Evolutionary conservation across 2,888 invertebrate species (phyloP).

Genomic region (Apamea crenata): DNA sequence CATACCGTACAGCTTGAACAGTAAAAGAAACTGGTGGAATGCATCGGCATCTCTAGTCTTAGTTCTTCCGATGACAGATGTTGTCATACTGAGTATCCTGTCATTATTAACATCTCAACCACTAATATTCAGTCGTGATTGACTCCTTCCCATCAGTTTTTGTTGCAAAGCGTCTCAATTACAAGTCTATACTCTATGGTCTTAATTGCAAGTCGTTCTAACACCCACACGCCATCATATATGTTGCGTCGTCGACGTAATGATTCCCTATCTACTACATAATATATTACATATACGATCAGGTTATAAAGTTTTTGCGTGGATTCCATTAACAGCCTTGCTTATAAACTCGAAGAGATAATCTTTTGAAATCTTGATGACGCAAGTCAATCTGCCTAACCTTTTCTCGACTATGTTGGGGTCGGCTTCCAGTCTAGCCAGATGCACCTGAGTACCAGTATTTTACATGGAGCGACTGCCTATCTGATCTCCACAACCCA

Average conservation of each 20-base stretch:
- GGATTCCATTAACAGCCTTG: conserved; percentile 34
- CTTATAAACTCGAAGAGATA: not conserved
- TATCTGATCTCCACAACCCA: no score
- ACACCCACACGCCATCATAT: conserved; percentile 41
- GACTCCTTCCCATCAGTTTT: conserved; percentile 35
- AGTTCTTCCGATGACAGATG: no score
- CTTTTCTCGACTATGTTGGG: not conserved
- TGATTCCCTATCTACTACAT: conserved; percentile 37
- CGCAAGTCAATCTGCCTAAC: not conserved
- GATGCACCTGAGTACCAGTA: not conserved
- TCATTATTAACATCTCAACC: conserved; percentile 7
- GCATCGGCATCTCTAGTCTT: no score
- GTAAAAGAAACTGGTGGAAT: no score
- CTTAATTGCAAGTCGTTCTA: conserved; percentile 36
- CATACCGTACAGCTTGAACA: no score
- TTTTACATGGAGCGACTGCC: not conserved
- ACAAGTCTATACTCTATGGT: conserved; percentile 25
- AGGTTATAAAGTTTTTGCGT: conserved; percentile 43
- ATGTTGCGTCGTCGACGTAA: conserved; percentile 33
- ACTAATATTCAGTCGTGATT: conserved; percentile 13
- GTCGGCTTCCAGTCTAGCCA: not conserved
- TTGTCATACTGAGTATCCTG: not conserved
- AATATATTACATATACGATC: conserved; percentile 36
- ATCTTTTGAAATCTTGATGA: conserved; percentile 30
- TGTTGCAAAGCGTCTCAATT: conserved; percentile 45